Evolutionary conservation across 2,888 invertebrate genomes (phyloP).

Genomic region (Parnassius smintheus): DNA sequence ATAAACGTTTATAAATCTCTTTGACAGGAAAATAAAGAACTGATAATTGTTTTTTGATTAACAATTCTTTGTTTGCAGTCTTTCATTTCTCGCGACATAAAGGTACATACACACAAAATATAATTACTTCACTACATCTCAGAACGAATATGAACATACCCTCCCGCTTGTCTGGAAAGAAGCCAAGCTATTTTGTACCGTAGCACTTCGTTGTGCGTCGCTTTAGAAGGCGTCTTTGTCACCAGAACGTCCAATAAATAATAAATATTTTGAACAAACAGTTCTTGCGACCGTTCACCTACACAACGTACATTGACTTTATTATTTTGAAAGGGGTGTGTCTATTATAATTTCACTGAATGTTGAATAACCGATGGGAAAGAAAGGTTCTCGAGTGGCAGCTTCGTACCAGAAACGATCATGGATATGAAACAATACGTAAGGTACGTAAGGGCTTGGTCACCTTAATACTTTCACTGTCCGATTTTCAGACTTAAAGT

Average conservation of each 20-base stretch:
- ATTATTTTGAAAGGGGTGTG: not conserved
- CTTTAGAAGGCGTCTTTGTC: not conserved
- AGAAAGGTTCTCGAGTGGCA: no score
- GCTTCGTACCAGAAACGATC: no score
- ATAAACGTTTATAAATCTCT: no score
- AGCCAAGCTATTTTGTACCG: conserved; percentile 3
- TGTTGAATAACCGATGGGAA: no score
- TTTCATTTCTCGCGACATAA: not conserved
- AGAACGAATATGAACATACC: not conserved
- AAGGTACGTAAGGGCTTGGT: no score
- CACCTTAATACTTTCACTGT: no score
- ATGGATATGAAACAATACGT: no score
- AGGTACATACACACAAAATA: not conserved
- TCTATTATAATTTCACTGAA: no score
- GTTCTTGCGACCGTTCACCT: not conserved
- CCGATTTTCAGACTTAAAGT: no score
- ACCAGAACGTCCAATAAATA: not conserved
- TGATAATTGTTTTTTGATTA: no score
- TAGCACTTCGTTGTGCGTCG: not conserved
- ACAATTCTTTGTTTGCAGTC: not conserved
- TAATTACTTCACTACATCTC: not conserved
- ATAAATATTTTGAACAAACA: not conserved
- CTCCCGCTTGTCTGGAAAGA: not conserved
- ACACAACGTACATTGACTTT: not conserved
- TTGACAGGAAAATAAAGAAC: not conserved